Evolutionary conservation across 2,888 invertebrate genomes (phyloP).

Genomic region (Orchesellides sinensis): DNA sequence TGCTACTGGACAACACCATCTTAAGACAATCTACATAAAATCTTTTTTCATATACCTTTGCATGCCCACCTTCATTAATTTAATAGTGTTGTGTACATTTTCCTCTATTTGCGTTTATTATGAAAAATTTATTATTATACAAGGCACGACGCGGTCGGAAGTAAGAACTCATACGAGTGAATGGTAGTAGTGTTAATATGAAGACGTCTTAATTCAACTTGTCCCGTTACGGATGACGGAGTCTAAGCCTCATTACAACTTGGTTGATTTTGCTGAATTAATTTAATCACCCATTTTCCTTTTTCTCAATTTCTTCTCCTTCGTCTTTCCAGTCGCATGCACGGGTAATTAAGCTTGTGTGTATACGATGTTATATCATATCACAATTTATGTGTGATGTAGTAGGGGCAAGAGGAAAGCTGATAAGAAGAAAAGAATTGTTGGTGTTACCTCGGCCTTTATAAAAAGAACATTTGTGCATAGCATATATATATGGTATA

Average conservation of each 20-base stretch:
- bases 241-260: constrained; percentile 59
- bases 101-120: neutral
- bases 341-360: constrained; percentile 48
- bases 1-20: constrained; percentile 34
- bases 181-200: neutral
- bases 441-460: neutral
- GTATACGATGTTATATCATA: constrained; percentile 18
- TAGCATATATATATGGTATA: neutral
- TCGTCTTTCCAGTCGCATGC: constrained; percentile 51
- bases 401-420: neutral
- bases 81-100: neutral
- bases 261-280: constrained; percentile 61
- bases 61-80: neutral
- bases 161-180: neutral
- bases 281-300: constrained; percentile 50
- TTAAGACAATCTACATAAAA: no score
- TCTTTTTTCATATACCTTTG: constrained; percentile 5
- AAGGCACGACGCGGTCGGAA: neutral
- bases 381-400: constrained; percentile 16
- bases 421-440: constrained; percentile 45
- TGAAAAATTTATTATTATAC: neutral
- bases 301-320: constrained; percentile 17
- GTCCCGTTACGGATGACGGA: constrained; percentile 57
- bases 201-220: constrained; percentile 53
- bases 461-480: neutral